Evolutionary conservation across 1,140 invertebrate species (phyloP).

Genomic region (Scylla paramamosain): DNA sequence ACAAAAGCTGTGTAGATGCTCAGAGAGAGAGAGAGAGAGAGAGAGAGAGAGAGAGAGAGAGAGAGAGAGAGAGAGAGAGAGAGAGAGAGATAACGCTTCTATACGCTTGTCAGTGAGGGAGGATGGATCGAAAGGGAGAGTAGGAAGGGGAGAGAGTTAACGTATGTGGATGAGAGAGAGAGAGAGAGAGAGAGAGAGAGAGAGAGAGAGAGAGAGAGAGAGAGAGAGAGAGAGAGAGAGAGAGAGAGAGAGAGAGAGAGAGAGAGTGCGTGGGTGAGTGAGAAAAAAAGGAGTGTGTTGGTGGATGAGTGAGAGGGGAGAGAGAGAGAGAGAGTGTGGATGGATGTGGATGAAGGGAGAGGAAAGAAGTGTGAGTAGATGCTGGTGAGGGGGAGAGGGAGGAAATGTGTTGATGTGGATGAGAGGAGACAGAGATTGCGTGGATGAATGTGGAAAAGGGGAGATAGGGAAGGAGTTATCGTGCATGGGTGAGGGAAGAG

Average conservation of each 20-base stretch:
- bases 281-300: neutral
- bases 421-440: too few species aligned
- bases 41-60: too few species aligned
- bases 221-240: slow-evolving; percentile 12
- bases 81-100: too few species aligned
- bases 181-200: neutral
- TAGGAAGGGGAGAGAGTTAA: too few species aligned
- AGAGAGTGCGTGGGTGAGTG: neutral
- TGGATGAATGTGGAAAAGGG: neutral
- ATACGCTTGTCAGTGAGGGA: too few species aligned
- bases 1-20: too few species aligned
- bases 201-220: neutral
- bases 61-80: too few species aligned
- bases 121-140: too few species aligned
- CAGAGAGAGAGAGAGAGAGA: too few species aligned
- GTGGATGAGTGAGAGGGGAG: neutral
- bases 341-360: neutral
- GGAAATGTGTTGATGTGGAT: neutral
- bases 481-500: neutral
- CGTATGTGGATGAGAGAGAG: too few species aligned
- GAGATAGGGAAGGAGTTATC: neutral
- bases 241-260: slow-evolving; percentile 3
- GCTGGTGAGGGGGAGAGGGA: slow-evolving; percentile 17
- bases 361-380: neutral
- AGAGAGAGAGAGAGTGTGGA: neutral